Evolutionary conservation across 1,140 invertebrate species (phyloP), one percentile per base, ranked within the genome.

Genomic region (Musca vetustissima): DNA sequence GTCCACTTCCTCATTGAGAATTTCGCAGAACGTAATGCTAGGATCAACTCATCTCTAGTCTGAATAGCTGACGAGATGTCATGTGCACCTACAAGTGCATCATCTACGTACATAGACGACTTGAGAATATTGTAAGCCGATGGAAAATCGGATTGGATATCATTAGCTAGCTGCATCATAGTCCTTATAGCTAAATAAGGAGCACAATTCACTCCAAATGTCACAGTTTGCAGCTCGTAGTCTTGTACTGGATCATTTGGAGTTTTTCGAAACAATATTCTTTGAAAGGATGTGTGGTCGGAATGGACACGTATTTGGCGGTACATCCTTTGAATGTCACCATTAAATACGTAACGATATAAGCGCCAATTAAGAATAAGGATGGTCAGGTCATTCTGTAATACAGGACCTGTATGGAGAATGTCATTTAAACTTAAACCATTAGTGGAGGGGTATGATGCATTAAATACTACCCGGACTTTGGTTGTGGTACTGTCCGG

Each of bases 111-210:
- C 22, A 64, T 64, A 13, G 13, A 17, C 1, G 32, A 9, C 17
- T 21, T 61, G 0, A 61, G 17, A 61, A 61, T 61, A 19, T 61
- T 19, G 36, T 6, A 43, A 43, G 36, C 36, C 11, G 11, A 36
- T 36, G 19, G 15, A 8, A n/a, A 17, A 1, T 28, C 3, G 13
- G 1, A 7, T 43, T 64, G 32, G 15, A 64, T n/a, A 28, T 36
- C 32, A 17, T 19, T 19, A 24, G 28, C 32, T 48, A 64, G 4
- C 21, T 64, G 59, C 1, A 17, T 28, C 7, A 64, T 24, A 1
- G 59, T 64, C 36, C 28, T 43, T 19, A 64, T 64, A 15, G 59
- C 59, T 15, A 64, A n/a, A 64, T 64, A 64, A 15, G 59, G 59
- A 11, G 59, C 59, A 43, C 28, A 64, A 19, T 64, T 64, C n/a